Evolutionary conservation across 2,888 invertebrate genomes (phyloP), one percentile per base, ranked within the genome.

Genomic region (Lasioglossum marginatum): DNA sequence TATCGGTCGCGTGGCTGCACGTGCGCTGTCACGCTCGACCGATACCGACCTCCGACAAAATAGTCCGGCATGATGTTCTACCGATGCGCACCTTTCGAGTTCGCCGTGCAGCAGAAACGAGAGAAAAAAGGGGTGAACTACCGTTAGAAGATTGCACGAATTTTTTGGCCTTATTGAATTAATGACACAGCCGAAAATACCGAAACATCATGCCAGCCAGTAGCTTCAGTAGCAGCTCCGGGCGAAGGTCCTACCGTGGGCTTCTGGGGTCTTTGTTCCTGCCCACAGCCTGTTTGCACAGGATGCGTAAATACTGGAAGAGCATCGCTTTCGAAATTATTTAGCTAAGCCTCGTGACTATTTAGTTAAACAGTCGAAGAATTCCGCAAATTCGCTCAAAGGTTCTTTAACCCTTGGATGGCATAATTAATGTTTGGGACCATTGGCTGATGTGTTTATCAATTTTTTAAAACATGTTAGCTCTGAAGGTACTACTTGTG

Each of bases 1-100:
- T 63, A 27, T 71, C 12, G 48, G 48, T 48, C 72, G 72, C 72
- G 72, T 72, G 72, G 48, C 43, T 23, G 48, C 12, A 72, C 48
- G 72, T 48, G 72, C 72, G 72, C 45, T 48, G 72, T 72, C 72
- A 48, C 23, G 45, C 31, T 72, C 72, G 72, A 8, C 31, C 72
- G 48, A 72, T 48, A 2, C 45, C 72, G 72, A 72, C 45, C 23
- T 34, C 27, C 19, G 27, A 43, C 72, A 48, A 31, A 72, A 34
- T 72, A 48, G 45, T 72, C 48, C 4, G 60, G 4, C 60, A 60
- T 4, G 4, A 60, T 27, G 27, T 2, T 12, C 12, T 12, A 14
- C n/a, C 27, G 45, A 31, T 31, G 19, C 27, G 45, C 73, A 23
- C 37, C 19, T 34, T 6, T 8, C 37, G 1, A 10, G 37, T 19